Evolutionary conservation across 1,140 invertebrate species (phyloP).

Genomic region (Physella acuta): DNA sequence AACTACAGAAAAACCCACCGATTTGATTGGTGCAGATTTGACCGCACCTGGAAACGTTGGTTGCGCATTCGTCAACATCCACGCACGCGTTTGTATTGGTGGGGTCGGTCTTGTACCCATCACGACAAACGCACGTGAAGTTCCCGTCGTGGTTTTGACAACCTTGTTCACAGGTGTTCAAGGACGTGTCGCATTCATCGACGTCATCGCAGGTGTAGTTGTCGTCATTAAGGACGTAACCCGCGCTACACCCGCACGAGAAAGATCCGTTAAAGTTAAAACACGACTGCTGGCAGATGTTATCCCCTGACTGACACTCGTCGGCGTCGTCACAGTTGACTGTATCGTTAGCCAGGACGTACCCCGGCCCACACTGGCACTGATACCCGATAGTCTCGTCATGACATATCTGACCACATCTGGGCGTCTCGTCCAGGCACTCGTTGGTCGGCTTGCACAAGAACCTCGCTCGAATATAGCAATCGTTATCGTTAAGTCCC

Average conservation of each 20-base stretch:
- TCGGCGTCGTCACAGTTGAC: neutral
- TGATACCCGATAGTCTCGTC: neutral
- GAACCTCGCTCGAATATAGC: no score
- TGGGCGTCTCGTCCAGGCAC: neutral
- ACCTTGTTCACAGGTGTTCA: neutral
- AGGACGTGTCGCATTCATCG: neutral
- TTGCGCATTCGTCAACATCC: conserved; percentile 11
- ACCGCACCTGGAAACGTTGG: neutral
- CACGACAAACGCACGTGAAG: neutral
- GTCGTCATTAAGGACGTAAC: neutral
- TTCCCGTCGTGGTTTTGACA: neutral
- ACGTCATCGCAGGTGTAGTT: neutral
- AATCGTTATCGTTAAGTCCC: no score
- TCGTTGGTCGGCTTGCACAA: neutral
- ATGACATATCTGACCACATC: neutral
- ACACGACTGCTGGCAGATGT: neutral
- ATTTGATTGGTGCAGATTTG: conserved; percentile 8
- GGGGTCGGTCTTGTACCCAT: neutral
- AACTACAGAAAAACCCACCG: no score
- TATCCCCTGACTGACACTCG: neutral
- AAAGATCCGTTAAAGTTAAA: neutral
- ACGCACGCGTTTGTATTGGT: neutral
- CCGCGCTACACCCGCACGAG: neutral
- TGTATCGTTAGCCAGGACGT: neutral
- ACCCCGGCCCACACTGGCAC: neutral